Evolutionary conservation across 2,113 vertebrate species (phyloP).

Genomic region (Salvator merianae): DNA sequence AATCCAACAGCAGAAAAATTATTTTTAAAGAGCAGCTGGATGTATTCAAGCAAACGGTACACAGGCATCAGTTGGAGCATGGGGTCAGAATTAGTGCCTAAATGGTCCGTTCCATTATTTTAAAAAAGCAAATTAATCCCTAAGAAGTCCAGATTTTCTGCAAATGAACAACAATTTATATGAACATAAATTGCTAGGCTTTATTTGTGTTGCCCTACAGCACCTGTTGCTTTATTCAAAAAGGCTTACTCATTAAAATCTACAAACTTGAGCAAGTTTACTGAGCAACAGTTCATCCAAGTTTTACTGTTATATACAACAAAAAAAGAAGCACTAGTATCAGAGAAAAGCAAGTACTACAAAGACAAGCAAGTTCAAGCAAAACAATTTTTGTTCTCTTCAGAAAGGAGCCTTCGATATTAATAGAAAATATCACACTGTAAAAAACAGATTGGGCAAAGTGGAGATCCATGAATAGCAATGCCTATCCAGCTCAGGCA

Average conservation of each 20-base stretch:
- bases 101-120: background rate
- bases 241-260: background rate
- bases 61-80: too few relatives aligned
- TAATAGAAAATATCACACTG: background rate
- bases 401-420: background rate
- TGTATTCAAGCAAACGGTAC: too few relatives aligned
- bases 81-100: too few relatives aligned
- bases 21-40: too few relatives aligned
- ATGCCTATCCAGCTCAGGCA: too few relatives aligned
- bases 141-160: background rate
- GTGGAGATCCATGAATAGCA: background rate
- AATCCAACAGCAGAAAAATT: too few relatives aligned
- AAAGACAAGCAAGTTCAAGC: background rate
- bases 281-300: slow-evolving; percentile 5
- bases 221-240: background rate
- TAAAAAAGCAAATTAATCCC: accelerated
- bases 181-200: background rate
- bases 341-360: background rate
- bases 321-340: background rate
- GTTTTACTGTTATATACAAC: slow-evolving; percentile 3
- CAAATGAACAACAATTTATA: background rate
- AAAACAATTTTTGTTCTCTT: background rate
- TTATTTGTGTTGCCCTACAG: background rate
- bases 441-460: background rate
- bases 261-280: background rate